Conservation (phyloP, 1,140 invertebrate species). For the Drosophila insularis region DNA sequence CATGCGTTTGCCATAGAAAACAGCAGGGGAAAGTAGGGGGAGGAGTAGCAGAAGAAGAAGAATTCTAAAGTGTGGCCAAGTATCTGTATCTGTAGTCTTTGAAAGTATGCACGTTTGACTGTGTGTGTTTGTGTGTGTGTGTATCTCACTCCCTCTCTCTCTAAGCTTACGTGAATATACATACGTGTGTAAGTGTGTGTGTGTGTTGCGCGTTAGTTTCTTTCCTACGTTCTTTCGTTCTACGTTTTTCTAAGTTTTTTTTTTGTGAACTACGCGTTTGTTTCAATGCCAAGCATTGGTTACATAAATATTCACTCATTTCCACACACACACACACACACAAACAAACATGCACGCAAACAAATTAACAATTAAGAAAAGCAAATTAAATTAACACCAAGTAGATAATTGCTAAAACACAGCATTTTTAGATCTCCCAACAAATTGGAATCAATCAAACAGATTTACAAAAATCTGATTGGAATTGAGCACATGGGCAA, state of each 20-base stretch:
- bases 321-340: constrained; percentile 16
- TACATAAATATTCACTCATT: constrained; percentile 72
- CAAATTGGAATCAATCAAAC: constrained; percentile 26
- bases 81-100: constrained; percentile 34
- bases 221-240: constrained; percentile 57
- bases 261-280: constrained; percentile 72
- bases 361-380: constrained; percentile 25
- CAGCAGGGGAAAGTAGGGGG: constrained; percentile 3
- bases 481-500: constrained; percentile 22
- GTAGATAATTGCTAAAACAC: constrained; percentile 30
- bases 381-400: constrained; percentile 72
- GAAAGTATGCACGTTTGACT: constrained; percentile 13
- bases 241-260: constrained; percentile 56
- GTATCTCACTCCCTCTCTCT: neutral
- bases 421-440: constrained; percentile 22
- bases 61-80: constrained; percentile 13
- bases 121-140: constrained; percentile 37
- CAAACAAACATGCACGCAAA: constrained; percentile 21
- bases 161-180: constrained; percentile 35
- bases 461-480: constrained; percentile 17
- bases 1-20: constrained; percentile 24
- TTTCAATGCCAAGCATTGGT: constrained; percentile 81
- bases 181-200: constrained; percentile 41
- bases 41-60: constrained; percentile 9
- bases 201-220: constrained; percentile 56